Evolutionary conservation across 1,140 invertebrate species (phyloP).

Genomic region (Cecropterus lyciades): DNA sequence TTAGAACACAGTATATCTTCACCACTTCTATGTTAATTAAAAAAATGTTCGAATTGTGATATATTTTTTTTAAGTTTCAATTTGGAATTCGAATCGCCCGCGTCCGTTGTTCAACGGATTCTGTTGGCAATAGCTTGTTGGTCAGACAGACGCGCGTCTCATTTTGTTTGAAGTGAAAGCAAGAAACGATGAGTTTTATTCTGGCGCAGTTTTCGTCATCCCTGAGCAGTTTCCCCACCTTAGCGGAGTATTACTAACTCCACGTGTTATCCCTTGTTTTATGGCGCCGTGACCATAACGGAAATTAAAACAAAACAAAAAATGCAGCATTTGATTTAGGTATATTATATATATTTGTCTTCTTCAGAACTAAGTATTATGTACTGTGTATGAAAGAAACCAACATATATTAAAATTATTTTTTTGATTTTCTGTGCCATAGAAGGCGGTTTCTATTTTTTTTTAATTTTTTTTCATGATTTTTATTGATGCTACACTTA

Average conservation of each 20-base stretch:
- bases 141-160: constrained; percentile 60
- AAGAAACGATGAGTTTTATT: constrained; percentile 76
- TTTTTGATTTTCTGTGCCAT: too few species aligned
- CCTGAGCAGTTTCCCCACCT: constrained; percentile 61
- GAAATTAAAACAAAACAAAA: too few species aligned
- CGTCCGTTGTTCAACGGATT: constrained; percentile 61
- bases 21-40: constrained; percentile 24
- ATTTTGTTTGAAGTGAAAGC: constrained; percentile 81
- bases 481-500: too few species aligned
- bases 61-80: constrained; percentile 40
- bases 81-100: constrained; percentile 45
- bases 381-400: too few species aligned
- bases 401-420: too few species aligned
- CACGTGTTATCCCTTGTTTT: constrained; percentile 40
- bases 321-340: too few species aligned
- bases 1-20: constrained; percentile 11
- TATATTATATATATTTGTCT: too few species aligned
- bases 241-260: constrained; percentile 52
- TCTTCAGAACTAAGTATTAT: too few species aligned
- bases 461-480: too few species aligned
- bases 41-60: constrained; percentile 34
- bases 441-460: too few species aligned
- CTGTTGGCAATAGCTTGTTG: constrained; percentile 56
- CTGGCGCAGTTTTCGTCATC: constrained; percentile 76
- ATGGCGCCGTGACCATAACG: not conserved